Percentiles rank a stretch among this genome's conserved stretches.
Evolutionary conservation across 2,113 vertebrate species (phyloP).

Genomic region (Brienomyrus longianalis): DNA sequence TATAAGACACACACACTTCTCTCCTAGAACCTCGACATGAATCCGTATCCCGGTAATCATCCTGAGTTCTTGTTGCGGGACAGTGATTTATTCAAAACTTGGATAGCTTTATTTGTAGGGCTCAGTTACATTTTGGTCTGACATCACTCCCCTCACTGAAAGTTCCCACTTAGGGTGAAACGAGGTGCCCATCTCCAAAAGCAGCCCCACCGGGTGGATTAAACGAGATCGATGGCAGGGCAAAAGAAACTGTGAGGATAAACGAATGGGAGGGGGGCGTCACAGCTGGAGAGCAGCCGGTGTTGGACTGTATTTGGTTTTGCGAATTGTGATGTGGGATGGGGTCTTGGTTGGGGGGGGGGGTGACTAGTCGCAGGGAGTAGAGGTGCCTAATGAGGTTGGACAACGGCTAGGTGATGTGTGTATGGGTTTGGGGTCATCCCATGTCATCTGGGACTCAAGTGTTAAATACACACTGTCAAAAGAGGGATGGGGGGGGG

Average conservation of each 20-base stretch:
- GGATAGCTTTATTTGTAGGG: not conserved
- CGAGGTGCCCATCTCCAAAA: not conserved
- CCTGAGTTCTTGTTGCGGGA: not conserved
- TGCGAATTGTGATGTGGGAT: constrained; percentile 43
- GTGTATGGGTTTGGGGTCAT: not conserved
- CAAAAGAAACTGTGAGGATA: constrained; percentile 47
- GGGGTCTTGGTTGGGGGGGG: not conserved
- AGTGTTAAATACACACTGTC: not conserved
- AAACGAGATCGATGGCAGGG: constrained; percentile 50
- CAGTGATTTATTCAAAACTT: not conserved
- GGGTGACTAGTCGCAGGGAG: not conserved
- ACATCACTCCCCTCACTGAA: not conserved
- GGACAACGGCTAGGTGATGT: not conserved
- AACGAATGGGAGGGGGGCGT: constrained; percentile 52
- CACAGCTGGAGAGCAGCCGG: constrained; percentile 50
- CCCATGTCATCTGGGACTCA: not conserved
- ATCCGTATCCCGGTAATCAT: not conserved
- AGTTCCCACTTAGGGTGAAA: not conserved
- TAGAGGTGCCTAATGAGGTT: not conserved
- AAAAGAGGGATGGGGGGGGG: not conserved
- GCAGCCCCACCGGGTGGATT: constrained; percentile 50
- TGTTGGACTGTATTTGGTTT: constrained; percentile 48
- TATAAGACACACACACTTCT: not conserved
- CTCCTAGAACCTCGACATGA: not conserved
- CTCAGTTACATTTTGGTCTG: not conserved